phyloP scores from a whole-genome alignment of 92 coral and sea anemone genomes.

The Palythoa grandis region DNA sequence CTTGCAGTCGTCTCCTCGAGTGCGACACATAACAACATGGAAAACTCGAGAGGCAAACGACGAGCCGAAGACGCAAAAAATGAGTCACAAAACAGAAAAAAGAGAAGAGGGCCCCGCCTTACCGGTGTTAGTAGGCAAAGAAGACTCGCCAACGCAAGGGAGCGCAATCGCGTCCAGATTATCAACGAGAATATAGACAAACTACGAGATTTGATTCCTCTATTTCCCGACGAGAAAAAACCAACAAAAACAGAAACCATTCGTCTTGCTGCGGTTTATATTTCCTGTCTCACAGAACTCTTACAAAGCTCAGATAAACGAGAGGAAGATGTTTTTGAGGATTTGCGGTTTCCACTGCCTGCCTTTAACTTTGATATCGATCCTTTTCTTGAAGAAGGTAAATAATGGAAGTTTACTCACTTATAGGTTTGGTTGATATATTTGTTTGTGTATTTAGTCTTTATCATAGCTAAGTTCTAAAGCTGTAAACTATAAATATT shows the following conservation, averaged over 20 bases:
- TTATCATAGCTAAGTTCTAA: slow-evolving; percentile 4
- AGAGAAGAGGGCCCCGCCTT: slow-evolving; percentile 84
- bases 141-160: slow-evolving; percentile 84
- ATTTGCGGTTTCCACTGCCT: slow-evolving; percentile 20
- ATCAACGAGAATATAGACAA: slow-evolving; percentile 80
- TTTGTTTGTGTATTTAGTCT: background rate
- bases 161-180: slow-evolving; percentile 79
- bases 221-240: slow-evolving; percentile 87
- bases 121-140: slow-evolving; percentile 91
- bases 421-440: background rate
- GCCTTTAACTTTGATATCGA: slow-evolving; percentile 32
- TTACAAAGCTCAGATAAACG: slow-evolving; percentile 65
- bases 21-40: background rate
- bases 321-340: slow-evolving; percentile 23
- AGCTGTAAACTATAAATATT: slow-evolving; percentile 27
- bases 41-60: slow-evolving; percentile 1
- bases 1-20: slow-evolving; percentile 12
- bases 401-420: background rate
- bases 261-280: slow-evolving; percentile 84
- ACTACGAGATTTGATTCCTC: slow-evolving; percentile 79
- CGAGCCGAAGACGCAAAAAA: slow-evolving; percentile 16
- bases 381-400: slow-evolving; percentile 44
- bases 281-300: slow-evolving; percentile 80
- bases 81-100: slow-evolving; percentile 58
- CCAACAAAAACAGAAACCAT: slow-evolving; percentile 93